Conservation (phyloP, 2,888 invertebrate genomes). For the Argyresthia goedartella region DNA sequence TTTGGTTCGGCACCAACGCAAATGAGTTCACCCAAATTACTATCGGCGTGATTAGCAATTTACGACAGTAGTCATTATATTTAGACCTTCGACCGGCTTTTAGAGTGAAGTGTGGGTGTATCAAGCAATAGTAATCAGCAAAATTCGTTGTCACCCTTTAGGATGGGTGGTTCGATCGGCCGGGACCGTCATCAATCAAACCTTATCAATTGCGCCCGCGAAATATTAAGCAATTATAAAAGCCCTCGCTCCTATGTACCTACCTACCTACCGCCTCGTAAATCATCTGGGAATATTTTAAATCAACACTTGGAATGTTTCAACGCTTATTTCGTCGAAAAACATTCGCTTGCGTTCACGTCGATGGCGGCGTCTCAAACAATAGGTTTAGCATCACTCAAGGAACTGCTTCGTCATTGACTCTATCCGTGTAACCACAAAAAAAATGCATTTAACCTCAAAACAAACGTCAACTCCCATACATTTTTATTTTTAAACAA, state of each 20-base stretch:
- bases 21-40: too few species aligned
- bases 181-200: constrained; percentile 46
- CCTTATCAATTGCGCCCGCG: constrained; percentile 51
- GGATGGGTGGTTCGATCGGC: constrained; percentile 26
- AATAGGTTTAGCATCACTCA: too few species aligned
- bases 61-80: too few species aligned
- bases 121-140: background rate
- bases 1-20: background rate
- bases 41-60: too few species aligned
- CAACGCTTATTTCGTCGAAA: background rate
- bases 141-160: constrained; percentile 5
- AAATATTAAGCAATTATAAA: constrained; percentile 58
- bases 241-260: constrained; percentile 18
- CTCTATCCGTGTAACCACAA: too few species aligned
- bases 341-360: too few species aligned
- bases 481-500: too few species aligned
- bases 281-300: constrained; percentile 37
- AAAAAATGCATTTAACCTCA: too few species aligned
- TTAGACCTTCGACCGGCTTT: background rate
- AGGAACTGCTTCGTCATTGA: too few species aligned
- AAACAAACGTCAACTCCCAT: too few species aligned
- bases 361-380: too few species aligned
- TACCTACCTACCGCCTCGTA: constrained; percentile 25
- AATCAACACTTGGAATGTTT: constrained; percentile 8
- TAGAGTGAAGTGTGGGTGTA: background rate